Evolutionary conservation across 2,888 invertebrate genomes (phyloP), one percentile per base, ranked within the genome.

Genomic region (Luperina testacea): DNA sequence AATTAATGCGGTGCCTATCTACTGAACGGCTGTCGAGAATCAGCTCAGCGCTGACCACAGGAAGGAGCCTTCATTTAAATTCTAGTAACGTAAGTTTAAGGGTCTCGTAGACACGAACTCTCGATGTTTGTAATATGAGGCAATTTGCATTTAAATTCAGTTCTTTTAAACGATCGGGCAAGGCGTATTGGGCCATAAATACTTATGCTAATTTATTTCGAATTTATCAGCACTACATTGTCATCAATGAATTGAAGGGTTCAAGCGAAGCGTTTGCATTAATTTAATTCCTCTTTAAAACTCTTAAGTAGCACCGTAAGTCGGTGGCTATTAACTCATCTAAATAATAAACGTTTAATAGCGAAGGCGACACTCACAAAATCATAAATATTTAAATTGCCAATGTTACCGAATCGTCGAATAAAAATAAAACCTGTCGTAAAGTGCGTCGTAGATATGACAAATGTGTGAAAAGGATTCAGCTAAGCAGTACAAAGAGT

Each of bases 71-170:
- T 80, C 80, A 80, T 90, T 91, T 78, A 87, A 81, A 89, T 89
- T 90, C 91, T 83, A 86, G 71, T 75, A 80, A 64, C 82, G 87
- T 86, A 76, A 79, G 72, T 53, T 81, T 87, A 85, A 90, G 89
- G 84, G 88, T 83, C 90, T 89, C 84, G 87, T 89, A 84, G 87
- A 87, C 90, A 90, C 90, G 89, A 88, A 89, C 87, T 87, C 85
- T 80, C 85, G 83, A 88, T 89, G 87, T 86, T 86, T 79, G 87
- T 90, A 90, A 87, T 90, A 88, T 85, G 87, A 87, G 82, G 73
- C 84, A 87, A 90, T 91, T 90, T 90, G 87, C 89, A 91, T 91
- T 87, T 84, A 86, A 90, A 91, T 90, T 85, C 79, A 85, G 75
- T 88, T 81, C 85, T 88, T 89, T 89, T 87, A 85, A 88, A 90